A percentile compares a stretch with the other conserved stretches of the same genome.
phyloP scores from a whole-genome alignment of 2,888 invertebrate genomes.

The Altica lythri region DNA sequence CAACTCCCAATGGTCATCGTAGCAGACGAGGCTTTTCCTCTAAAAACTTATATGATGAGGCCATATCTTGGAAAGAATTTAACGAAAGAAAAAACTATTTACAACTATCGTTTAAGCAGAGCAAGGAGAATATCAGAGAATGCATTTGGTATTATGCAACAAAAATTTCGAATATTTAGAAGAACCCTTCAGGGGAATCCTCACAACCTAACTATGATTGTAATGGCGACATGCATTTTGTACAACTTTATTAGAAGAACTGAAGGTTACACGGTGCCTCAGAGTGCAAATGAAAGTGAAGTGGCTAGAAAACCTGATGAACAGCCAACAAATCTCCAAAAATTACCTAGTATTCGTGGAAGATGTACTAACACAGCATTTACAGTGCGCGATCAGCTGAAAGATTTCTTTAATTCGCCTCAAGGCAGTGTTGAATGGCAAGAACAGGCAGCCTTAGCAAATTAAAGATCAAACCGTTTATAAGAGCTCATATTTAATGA shows the following conservation, averaged over 20 bases:
- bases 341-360: too few relatives aligned
- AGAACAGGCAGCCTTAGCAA: too few relatives aligned
- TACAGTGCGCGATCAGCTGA: too few relatives aligned
- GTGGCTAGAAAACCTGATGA: too few relatives aligned
- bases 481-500: too few relatives aligned
- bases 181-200: slow-evolving; percentile 32
- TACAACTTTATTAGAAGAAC: slow-evolving; percentile 34
- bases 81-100: slow-evolving; percentile 40
- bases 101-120: slow-evolving; percentile 47
- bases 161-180: slow-evolving; percentile 41
- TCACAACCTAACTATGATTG: slow-evolving; percentile 12
- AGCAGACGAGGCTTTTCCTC: slow-evolving; percentile 44
- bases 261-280: slow-evolving; percentile 27
- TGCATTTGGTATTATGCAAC: slow-evolving; percentile 40
- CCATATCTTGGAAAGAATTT: slow-evolving; percentile 45
- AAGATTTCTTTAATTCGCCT: too few relatives aligned
- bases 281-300: too few relatives aligned
- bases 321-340: too few relatives aligned
- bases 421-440: too few relatives aligned
- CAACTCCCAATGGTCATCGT: slow-evolving; percentile 39
- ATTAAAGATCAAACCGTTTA: too few relatives aligned
- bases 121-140: slow-evolving; percentile 47
- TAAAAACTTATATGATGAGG: slow-evolving; percentile 39
- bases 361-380: too few relatives aligned
- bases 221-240: slow-evolving; percentile 26